Evolutionary conservation across 2,797 vertebrate genomes (phyloP).

Genomic region (Silurus lanzhouensis): DNA sequence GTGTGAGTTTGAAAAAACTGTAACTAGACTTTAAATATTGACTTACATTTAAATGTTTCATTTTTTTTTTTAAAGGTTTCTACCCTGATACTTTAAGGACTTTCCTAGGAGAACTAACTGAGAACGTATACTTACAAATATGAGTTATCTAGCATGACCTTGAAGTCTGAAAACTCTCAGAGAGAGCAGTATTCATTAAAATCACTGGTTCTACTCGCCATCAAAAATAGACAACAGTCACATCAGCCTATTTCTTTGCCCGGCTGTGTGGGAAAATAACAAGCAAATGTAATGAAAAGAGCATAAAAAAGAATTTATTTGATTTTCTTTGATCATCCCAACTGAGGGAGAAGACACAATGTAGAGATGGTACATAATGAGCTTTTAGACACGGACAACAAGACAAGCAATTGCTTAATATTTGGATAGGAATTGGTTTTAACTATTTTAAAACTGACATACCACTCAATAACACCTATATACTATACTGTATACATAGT

Average conservation of each 20-base stretch:
- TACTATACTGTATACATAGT: not conserved
- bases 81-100: not conserved
- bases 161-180: not conserved
- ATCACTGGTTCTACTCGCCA: slow-evolving; percentile 16
- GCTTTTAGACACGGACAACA: slow-evolving; percentile 40
- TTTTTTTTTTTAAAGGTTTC: not conserved
- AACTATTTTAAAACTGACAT: slow-evolving; percentile 6
- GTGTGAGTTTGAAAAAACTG: not conserved
- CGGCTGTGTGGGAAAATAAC: slow-evolving; percentile 50
- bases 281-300: slow-evolving; percentile 52
- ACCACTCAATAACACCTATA: not conserved
- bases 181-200: slow-evolving; percentile 30
- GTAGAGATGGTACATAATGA: slow-evolving; percentile 54
- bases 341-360: slow-evolving; percentile 45
- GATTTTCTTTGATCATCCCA: slow-evolving; percentile 50
- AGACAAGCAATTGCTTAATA: slow-evolving; percentile 37
- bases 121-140: not conserved
- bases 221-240: slow-evolving; percentile 17
- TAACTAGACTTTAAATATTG: not conserved
- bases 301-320: slow-evolving; percentile 41
- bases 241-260: slow-evolving; percentile 39
- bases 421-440: slow-evolving; percentile 35
- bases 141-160: not conserved
- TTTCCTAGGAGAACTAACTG: not conserved
- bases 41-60: not conserved